These are phyloP conservation scores for Pasiphila rectangulata DNA, from an alignment of 2,888 invertebrate species.

Conservation along the genomic window DNA sequence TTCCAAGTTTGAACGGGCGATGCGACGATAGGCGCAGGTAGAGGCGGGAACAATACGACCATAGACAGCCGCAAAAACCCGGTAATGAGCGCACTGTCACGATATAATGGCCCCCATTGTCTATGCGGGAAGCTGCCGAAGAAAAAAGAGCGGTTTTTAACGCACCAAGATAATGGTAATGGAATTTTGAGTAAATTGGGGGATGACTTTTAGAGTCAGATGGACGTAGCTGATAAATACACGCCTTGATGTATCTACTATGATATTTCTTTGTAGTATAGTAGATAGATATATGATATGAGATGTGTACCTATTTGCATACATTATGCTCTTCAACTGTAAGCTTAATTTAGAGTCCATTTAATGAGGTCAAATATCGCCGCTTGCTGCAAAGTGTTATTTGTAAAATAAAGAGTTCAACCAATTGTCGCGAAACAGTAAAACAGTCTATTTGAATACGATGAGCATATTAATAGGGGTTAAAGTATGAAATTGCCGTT, in stretches of 20 bases:
- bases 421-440: no score
- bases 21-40: conserved; percentile 66
- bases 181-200: conserved; percentile 29
- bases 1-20: conserved; percentile 37
- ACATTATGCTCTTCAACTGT: no score
- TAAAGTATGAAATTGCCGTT: no score
- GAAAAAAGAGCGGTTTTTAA: conserved; percentile 41
- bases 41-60: conserved; percentile 62
- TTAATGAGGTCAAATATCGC: no score
- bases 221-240: background rate
- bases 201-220: conserved; percentile 15
- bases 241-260: background rate
- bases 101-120: conserved; percentile 70
- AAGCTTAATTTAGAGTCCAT: no score
- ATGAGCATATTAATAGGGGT: no score
- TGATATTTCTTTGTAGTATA: background rate
- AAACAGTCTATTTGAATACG: no score
- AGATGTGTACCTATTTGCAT: no score
- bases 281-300: background rate
- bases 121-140: conserved; percentile 59
- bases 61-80: conserved; percentile 59
- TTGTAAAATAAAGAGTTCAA: no score
- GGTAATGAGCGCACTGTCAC: conserved; percentile 75
- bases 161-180: conserved; percentile 37
- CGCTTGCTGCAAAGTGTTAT: no score